Base-by-base conservation (phyloP, 2,113 vertebrate species). In the Clarias magur region DNA sequence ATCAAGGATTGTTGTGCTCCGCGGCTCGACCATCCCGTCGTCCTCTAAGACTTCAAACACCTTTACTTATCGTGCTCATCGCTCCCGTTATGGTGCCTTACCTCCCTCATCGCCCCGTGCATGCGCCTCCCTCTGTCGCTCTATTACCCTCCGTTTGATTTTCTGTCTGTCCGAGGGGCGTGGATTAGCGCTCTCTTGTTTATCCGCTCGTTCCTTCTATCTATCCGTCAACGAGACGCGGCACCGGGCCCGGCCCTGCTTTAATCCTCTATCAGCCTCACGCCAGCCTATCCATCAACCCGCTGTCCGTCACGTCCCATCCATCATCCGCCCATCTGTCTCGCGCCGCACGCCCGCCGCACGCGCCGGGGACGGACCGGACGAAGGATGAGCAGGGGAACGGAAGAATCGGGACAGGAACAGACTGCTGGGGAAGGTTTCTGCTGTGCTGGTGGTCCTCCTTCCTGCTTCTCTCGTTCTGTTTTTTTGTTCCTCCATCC, bases 241-340 rank as follows among this genome's bases (percentile, higher is more conserved):
- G 91, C 80, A 90, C 88, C 90, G 89, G 92, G 88, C 85, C 84
- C 92, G 82, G 91, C 91, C 93, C 93, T 91, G 93, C 94, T 95
- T 95, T 96, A 96, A 96, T 95, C 95, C 93, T 91, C 92, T 93
- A 94, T 95, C 94, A 93, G 93, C 92, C 93, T 60, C 86, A 91
- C 87, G 90, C 91, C 93, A 88, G 89, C 91, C 93, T 94, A 95
- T 96, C 95, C 94, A 94, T 95, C 95, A 95, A 91, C 91, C 91
- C 81, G 89, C 92, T 94, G 94, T 94, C 95, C 93, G 93, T 95
- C 93, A 94, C 90, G 92, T 95, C 94, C 94, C 91, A 95, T 94
- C 93, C 94, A 94, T 96, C 95, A 96, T 95, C 94, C 92, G 88
- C 93, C 94, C 95, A 95, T 95, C 94, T 95, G 95, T 95, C 94